Percentiles rank a stretch among this genome's conserved stretches.
These are phyloP conservation scores for Aphodius sticticus DNA, from an alignment of 2,888 invertebrate genomes.

Conservation along the genomic window DNA sequence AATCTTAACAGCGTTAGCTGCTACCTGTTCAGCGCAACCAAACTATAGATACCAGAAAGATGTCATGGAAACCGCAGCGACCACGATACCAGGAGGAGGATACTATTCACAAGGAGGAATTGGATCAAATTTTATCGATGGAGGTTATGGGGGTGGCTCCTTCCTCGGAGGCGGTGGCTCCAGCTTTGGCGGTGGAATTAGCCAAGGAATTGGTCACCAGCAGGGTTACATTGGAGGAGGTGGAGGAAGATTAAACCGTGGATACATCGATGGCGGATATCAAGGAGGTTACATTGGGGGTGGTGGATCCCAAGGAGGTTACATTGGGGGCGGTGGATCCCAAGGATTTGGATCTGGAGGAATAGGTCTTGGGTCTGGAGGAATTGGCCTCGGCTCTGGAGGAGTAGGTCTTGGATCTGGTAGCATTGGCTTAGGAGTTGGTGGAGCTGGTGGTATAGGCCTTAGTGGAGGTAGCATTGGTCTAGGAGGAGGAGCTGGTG, in stretches of 20 bases:
- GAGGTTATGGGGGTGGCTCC: constrained; percentile 37
- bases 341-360: constrained; percentile 42
- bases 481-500: constrained; percentile 56
- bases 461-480: constrained; percentile 40
- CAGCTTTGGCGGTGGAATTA: constrained; percentile 21
- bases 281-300: constrained; percentile 37
- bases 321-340: constrained; percentile 53
- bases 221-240: constrained; percentile 37
- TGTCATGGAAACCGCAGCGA: constrained; percentile 56
- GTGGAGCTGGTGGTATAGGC: constrained; percentile 43
- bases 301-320: constrained; percentile 48
- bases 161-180: constrained; percentile 36
- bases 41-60: constrained; percentile 53
- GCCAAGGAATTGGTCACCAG: constrained; percentile 15
- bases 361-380: constrained; percentile 41
- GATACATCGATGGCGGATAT: constrained; percentile 29
- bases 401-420: constrained; percentile 37
- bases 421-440: constrained; percentile 37
- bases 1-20: neutral
- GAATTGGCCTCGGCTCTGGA: constrained; percentile 50
- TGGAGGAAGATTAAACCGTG: constrained; percentile 39
- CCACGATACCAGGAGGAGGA: constrained; percentile 49
- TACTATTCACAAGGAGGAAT: constrained; percentile 12
- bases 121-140: constrained; percentile 44
- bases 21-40: neutral